A percentile compares a stretch with the other conserved stretches of the same genome.
These are phyloP conservation scores for Drosophila nannoptera DNA, from an alignment of 1,140 invertebrate species.

Conservation along the genomic window DNA sequence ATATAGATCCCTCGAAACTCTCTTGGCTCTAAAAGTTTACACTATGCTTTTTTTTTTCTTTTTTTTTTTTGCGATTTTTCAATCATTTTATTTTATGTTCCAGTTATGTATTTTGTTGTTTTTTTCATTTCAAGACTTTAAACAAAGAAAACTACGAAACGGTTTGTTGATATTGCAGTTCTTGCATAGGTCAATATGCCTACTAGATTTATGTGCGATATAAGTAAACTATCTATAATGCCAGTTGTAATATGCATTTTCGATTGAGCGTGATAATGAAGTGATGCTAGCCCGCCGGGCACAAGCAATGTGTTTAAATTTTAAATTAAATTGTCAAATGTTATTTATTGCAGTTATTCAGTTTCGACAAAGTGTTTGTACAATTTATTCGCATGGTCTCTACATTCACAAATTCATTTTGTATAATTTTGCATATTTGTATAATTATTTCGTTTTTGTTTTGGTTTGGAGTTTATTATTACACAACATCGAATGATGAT, in stretches of 20 bases:
- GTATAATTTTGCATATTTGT: constrained; percentile 1
- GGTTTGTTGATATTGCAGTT: constrained; percentile 26
- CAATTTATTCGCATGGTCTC: constrained; percentile 24
- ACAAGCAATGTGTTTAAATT: neutral
- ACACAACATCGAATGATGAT: constrained; percentile 12
- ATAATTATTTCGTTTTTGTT: constrained; percentile 4
- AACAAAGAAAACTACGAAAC: constrained; percentile 21
- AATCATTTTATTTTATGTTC: constrained; percentile 10
- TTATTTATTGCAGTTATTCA: neutral
- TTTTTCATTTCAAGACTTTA: constrained; percentile 17
- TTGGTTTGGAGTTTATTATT: constrained; percentile 2
- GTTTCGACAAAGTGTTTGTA: constrained; percentile 11
- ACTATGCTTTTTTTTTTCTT: constrained; percentile 54
- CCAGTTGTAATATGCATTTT: constrained; percentile 6
- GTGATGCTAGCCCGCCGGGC: neutral
- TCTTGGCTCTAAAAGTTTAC: constrained; percentile 64
- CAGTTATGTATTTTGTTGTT: constrained; percentile 42
- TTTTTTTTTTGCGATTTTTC: constrained; percentile 27
- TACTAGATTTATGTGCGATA: constrained; percentile 24
- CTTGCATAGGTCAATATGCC: constrained; percentile 31
- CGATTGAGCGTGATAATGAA: constrained; percentile 5
- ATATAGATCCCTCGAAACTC: constrained; percentile 65
- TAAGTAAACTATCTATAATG: constrained; percentile 31
- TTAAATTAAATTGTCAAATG: neutral
- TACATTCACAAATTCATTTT: neutral